phyloP scores from a whole-genome alignment of 2,797 vertebrate genomes.

The Allobates femoralis region DNA sequence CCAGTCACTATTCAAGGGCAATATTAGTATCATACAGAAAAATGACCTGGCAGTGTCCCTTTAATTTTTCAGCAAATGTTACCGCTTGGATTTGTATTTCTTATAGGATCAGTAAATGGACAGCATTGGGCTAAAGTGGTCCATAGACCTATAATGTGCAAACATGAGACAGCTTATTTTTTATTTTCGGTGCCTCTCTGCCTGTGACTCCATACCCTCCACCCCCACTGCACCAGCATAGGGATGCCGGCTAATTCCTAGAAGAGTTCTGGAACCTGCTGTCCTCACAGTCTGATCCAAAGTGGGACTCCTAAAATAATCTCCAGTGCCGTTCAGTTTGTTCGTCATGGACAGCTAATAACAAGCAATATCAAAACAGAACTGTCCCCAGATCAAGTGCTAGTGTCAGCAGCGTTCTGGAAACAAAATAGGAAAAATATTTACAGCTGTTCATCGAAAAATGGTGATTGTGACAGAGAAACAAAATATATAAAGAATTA shows the following conservation, averaged over 20 bases:
- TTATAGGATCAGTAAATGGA: neutral
- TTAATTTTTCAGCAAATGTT: neutral
- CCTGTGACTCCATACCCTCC: neutral
- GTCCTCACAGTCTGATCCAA: conserved; percentile 48
- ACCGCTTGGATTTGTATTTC: neutral
- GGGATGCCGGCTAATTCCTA: conserved; percentile 32
- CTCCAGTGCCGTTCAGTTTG: neutral
- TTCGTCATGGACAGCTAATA: neutral
- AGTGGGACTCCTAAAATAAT: conserved; percentile 42
- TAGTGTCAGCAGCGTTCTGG: neutral
- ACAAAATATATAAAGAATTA: neutral
- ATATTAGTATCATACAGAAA: too few relatives aligned
- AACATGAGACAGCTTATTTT: conserved; percentile 35
- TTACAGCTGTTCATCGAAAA: neutral
- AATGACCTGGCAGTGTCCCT: too few relatives aligned
- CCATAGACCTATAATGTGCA: neutral
- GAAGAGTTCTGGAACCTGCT: conserved; percentile 45
- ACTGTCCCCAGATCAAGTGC: neutral
- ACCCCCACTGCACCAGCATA: neutral
- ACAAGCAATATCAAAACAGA: neutral
- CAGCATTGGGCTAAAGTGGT: neutral
- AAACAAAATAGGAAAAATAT: neutral
- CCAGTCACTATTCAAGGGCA: too few relatives aligned
- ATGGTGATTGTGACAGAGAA: neutral
- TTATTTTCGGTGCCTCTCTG: neutral